A percentile compares a stretch with the other conserved stretches of the same genome.
Conservation (phyloP, 2,113 vertebrate species). For the Oncorhynchus kisutch region DNA sequence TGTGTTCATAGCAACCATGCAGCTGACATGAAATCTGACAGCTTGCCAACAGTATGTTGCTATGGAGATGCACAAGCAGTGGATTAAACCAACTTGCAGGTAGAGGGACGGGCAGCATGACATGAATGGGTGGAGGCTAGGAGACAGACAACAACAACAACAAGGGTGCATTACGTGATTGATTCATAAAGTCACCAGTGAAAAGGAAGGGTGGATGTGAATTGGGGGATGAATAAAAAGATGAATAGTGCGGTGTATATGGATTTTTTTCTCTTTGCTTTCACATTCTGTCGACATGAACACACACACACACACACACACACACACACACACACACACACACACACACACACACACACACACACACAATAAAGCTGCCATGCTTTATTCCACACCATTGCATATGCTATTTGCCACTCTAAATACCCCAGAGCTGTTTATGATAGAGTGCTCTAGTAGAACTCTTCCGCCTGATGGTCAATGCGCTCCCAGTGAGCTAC, state of each 20-base stretch:
- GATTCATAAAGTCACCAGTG: background rate
- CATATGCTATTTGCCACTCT: background rate
- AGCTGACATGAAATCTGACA: background rate
- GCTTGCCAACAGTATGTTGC: background rate
- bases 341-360: background rate
- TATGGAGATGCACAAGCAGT: background rate
- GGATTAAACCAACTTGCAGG: background rate
- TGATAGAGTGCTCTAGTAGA: background rate
- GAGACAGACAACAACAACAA: background rate
- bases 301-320: background rate
- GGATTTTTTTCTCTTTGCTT: background rate
- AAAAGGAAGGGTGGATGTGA: background rate
- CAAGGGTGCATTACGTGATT: background rate
- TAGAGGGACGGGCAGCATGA: background rate
- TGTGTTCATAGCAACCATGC: background rate
- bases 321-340: background rate
- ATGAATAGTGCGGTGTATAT: background rate
- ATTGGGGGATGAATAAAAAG: background rate
- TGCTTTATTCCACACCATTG: background rate
- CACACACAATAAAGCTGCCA: background rate
- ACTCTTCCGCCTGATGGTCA: background rate
- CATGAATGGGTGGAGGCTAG: background rate
- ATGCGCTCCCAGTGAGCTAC: too few relatives aligned
- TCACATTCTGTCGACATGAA: background rate
- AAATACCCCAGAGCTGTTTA: background rate